These are phyloP conservation scores for Panagrolaimus sp. DNA, from an alignment of 1,140 invertebrate species.

Conservation along the genomic window DNA sequence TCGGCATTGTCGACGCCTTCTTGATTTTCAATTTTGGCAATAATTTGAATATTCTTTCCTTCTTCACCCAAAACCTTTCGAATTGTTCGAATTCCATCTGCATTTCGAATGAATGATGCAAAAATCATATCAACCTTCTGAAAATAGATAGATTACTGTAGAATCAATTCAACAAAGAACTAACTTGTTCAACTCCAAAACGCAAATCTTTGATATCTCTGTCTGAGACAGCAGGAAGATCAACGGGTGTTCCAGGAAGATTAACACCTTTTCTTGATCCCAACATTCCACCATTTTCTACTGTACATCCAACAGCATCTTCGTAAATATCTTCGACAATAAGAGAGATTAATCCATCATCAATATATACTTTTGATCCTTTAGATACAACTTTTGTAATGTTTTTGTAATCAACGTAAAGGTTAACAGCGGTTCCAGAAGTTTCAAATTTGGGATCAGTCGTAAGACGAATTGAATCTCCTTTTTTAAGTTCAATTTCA, in stretches of 20 bases:
- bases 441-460: constrained; percentile 80
- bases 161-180: constrained; percentile 30
- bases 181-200: constrained; percentile 87
- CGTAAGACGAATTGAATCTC: constrained; percentile 77
- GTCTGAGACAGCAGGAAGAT: constrained; percentile 93
- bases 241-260: constrained; percentile 87
- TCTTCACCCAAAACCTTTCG: constrained; percentile 76
- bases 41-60: constrained; percentile 70
- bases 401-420: constrained; percentile 88
- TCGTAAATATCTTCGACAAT: constrained; percentile 67
- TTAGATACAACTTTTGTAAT: constrained; percentile 85
- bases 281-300: constrained; percentile 94
- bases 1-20: constrained; percentile 62
- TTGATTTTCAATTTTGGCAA: constrained; percentile 63
- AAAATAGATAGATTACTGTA: constrained; percentile 18
- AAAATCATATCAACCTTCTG: constrained; percentile 86
- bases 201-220: constrained; percentile 89
- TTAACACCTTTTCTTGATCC: constrained; percentile 94
- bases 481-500: constrained; percentile 83
- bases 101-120: constrained; percentile 94
- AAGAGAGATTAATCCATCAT: constrained; percentile 94
- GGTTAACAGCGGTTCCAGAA: constrained; percentile 68
- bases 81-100: constrained; percentile 79
- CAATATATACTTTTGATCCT: constrained; percentile 83
- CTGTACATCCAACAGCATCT: constrained; percentile 69